These are phyloP conservation scores for Elanus axillaris DNA, from an alignment of 2,113 vertebrate species.

Conservation along the genomic window DNA sequence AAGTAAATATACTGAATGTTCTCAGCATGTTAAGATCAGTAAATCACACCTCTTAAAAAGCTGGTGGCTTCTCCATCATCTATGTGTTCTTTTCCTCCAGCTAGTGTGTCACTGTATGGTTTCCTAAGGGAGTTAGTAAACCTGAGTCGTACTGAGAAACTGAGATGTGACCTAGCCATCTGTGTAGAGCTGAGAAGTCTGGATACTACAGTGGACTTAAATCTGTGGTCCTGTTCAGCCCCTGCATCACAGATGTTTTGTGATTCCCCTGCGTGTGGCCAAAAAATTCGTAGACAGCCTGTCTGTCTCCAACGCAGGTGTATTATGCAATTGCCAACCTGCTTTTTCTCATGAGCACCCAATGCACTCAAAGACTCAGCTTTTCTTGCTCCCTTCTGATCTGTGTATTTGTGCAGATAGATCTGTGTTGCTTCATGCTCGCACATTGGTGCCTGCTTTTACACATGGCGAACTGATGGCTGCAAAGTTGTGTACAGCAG, in stretches of 20 bases:
- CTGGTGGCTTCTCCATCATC: not conserved
- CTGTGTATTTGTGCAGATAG: not conserved
- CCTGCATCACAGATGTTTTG: not conserved
- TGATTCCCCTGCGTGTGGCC: not conserved
- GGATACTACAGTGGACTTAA: not conserved
- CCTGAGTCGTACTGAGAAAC: too few relatives aligned
- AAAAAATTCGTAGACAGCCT: not conserved
- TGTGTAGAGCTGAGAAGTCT: not conserved
- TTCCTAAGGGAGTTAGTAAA: not conserved
- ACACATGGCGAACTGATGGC: too few relatives aligned
- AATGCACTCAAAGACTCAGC: not conserved
- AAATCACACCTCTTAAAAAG: not conserved
- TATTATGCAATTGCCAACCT: not conserved
- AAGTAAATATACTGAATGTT: not conserved
- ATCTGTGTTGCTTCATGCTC: not conserved
- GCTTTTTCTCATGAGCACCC: not conserved
- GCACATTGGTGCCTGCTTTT: not conserved
- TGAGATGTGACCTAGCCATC: not conserved
- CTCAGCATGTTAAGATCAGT: not conserved
- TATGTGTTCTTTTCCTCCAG: not conserved
- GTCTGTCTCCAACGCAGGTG: not conserved
- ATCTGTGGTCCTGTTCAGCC: not conserved
- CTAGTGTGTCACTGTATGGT: not conserved
- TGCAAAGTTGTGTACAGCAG: not conserved
- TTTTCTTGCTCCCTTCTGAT: not conserved